These are phyloP conservation scores for Trichechus manatus DNA, from an alignment of 2,113 vertebrate genomes.

Conservation along the genomic window DNA sequence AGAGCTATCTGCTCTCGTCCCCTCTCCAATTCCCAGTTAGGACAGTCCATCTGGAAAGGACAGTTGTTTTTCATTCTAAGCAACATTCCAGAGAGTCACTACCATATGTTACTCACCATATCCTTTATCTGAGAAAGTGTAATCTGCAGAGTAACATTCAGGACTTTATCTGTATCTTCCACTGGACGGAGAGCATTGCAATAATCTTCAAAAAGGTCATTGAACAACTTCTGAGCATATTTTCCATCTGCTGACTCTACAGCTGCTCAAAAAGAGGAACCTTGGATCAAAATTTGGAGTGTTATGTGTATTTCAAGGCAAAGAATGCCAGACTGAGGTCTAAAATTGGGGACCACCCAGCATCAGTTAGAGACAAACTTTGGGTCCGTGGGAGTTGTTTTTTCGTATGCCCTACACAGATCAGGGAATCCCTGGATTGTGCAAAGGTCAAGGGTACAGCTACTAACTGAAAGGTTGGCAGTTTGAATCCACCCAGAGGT, in stretches of 20 bases:
- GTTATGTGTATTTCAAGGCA: background rate
- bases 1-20: background rate
- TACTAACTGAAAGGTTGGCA: background rate
- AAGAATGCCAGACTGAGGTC: background rate
- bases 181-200: slow-evolving; percentile 95
- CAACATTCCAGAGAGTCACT: background rate
- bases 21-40: background rate
- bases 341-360: background rate
- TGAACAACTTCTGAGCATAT: slow-evolving; percentile 96
- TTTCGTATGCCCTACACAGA: too few relatives aligned
- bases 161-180: slow-evolving; percentile 95
- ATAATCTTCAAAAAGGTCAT: slow-evolving; percentile 95
- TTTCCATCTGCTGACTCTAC: slow-evolving; percentile 94
- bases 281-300: background rate
- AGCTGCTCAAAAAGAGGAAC: slow-evolving; percentile 85
- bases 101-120: slow-evolving; percentile 91
- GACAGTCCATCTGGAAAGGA: background rate
- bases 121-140: slow-evolving; percentile 99
- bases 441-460: background rate
- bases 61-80: background rate
- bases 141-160: slow-evolving; percentile 98
- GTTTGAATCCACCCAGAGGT: background rate
- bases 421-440: background rate
- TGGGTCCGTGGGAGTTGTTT: background rate
- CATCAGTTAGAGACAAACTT: background rate